Percentiles rank a stretch among this genome's conserved stretches.
phyloP scores from a whole-genome alignment of 2,113 vertebrate genomes.

The Neodontobutis hainanensis region DNA sequence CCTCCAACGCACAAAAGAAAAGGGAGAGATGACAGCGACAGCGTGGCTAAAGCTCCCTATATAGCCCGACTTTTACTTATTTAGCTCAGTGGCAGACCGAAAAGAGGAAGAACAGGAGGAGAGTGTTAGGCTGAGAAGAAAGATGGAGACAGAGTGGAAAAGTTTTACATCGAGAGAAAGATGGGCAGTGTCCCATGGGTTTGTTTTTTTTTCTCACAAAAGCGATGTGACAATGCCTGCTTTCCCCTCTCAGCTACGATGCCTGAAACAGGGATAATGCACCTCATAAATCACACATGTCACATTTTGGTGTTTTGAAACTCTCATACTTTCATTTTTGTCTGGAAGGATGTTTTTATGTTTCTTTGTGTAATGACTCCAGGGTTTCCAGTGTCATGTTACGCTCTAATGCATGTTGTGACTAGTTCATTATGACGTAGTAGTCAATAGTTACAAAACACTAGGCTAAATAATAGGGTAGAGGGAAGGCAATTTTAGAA shows the following conservation, averaged over 20 bases:
- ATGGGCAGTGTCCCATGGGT: constrained; percentile 46
- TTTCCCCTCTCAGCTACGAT: constrained; percentile 37
- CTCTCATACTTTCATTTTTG: constrained; percentile 36
- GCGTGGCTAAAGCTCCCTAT: constrained; percentile 32
- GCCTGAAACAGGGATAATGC: constrained; percentile 59
- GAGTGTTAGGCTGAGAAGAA: constrained; percentile 22
- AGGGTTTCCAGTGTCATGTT: constrained; percentile 7
- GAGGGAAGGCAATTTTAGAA: too few relatives aligned
- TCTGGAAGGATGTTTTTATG: constrained; percentile 33
- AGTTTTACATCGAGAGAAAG: constrained; percentile 36
- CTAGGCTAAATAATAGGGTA: too few relatives aligned
- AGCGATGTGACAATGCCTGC: constrained; percentile 55
- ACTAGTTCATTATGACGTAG: too few relatives aligned
- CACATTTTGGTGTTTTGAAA: constrained; percentile 57
- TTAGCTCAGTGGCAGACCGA: too few relatives aligned
- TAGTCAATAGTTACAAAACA: too few relatives aligned
- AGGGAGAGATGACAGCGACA: constrained; percentile 42
- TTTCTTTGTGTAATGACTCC: constrained; percentile 22
- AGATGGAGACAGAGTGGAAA: constrained; percentile 33
- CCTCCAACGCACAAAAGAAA: constrained; percentile 52
- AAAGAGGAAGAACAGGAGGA: constrained; percentile 32
- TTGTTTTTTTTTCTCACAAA: constrained; percentile 43
- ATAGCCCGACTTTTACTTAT: constrained; percentile 35
- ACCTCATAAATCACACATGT: constrained; percentile 65
- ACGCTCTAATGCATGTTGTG: not conserved